Evolutionary conservation across 1,140 invertebrate species (phyloP).

Genomic region (Aphidius ervi): DNA sequence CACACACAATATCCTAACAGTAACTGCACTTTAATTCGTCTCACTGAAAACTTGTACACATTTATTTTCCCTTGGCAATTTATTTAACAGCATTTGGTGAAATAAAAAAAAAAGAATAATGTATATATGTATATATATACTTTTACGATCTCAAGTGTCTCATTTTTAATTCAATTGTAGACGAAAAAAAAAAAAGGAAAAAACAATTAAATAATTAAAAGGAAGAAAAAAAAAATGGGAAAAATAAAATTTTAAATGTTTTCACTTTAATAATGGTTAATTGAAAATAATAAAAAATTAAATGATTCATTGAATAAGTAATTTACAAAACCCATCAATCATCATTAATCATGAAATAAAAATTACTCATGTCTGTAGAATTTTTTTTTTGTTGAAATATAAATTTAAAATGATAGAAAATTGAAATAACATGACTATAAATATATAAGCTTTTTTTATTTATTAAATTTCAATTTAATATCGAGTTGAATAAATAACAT

Average conservation of each 20-base stretch:
- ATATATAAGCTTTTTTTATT: background rate
- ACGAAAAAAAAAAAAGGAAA: too few species aligned
- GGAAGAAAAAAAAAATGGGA: too few species aligned
- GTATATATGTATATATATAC: too few species aligned
- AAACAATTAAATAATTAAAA: too few species aligned
- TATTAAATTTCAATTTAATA: background rate
- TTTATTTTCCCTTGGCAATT: too few species aligned
- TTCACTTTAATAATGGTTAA: background rate
- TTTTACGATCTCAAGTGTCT: too few species aligned
- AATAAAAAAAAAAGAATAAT: too few species aligned
- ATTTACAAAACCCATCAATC: background rate
- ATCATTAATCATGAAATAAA: constrained; percentile 10
- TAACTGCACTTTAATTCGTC: background rate
- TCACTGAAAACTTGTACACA: too few species aligned
- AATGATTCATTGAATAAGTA: constrained; percentile 4
- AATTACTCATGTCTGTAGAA: constrained; percentile 14
- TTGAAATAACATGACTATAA: background rate
- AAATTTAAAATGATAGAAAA: background rate
- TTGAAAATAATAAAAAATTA: constrained; percentile 2
- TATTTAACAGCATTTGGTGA: too few species aligned
- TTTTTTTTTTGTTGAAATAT: background rate
- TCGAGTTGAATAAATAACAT: too few species aligned
- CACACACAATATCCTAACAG: background rate
- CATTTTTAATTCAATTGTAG: too few species aligned
- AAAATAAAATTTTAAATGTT: too few species aligned